phyloP scores from a whole-genome alignment of 2,888 invertebrate genomes.

The Troglohyphantes excavatus region DNA sequence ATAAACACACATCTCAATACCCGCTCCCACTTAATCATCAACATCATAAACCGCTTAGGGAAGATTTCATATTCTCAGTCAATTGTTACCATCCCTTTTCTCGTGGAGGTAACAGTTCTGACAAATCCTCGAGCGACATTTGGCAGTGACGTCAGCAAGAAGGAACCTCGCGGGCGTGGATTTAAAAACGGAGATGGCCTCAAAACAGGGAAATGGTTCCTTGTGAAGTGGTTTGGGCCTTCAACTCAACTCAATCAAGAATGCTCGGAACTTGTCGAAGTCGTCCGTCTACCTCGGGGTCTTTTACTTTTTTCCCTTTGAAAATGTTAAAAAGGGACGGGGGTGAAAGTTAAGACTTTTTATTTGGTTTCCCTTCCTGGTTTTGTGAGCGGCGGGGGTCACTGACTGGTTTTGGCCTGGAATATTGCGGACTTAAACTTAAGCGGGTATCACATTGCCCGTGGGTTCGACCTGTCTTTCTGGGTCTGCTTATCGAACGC shows the following conservation, averaged over 20 bases:
- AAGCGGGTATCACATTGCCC: constrained; percentile 40
- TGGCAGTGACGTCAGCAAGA: neutral
- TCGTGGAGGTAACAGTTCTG: neutral
- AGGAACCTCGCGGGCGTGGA: constrained; percentile 4
- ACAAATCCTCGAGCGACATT: constrained; percentile 21
- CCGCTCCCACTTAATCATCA: neutral
- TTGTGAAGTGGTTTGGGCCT: constrained; percentile 18
- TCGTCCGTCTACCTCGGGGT: constrained; percentile 24
- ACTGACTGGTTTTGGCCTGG: constrained; percentile 63
- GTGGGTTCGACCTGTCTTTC: constrained; percentile 51
- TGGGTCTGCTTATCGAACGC: constrained; percentile 33
- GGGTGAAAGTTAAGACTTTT: constrained; percentile 64
- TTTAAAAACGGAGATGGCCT: constrained; percentile 27
- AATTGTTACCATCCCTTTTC: constrained; percentile 10
- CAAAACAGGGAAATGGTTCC: constrained; percentile 38
- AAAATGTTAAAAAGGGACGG: constrained; percentile 27
- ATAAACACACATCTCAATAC: neutral
- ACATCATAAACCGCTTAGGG: constrained; percentile 31
- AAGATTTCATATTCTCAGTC: neutral
- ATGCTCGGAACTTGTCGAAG: constrained; percentile 41
- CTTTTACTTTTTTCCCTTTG: constrained; percentile 41
- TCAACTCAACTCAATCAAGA: constrained; percentile 53
- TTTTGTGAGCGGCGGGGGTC: constrained; percentile 34
- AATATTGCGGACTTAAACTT: constrained; percentile 53
- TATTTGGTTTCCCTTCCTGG: constrained; percentile 9